These are phyloP conservation scores for Ctenicera cuprea DNA, from an alignment of 2,888 invertebrate genomes.

Conservation along the genomic window DNA sequence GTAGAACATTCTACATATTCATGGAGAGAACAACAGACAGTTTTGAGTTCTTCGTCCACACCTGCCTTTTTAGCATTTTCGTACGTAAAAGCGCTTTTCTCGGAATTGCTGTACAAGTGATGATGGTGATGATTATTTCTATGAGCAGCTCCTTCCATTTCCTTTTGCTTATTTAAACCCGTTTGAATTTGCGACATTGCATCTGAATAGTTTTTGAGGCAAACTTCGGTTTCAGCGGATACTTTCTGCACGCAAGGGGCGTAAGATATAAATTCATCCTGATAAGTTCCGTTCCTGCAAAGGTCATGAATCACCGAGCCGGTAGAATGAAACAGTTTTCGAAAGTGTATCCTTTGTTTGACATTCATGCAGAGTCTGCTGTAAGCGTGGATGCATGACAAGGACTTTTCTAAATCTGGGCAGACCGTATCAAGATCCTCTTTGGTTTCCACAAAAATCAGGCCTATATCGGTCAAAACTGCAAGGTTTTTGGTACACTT, in stretches of 20 bases:
- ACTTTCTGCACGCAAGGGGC: slow-evolving; percentile 86
- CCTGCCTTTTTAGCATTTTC: slow-evolving; percentile 68
- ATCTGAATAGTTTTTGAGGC: slow-evolving; percentile 82
- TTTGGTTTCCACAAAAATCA: slow-evolving; percentile 82
- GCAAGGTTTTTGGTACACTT: slow-evolving; percentile 85
- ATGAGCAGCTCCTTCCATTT: slow-evolving; percentile 53
- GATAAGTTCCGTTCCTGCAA: slow-evolving; percentile 85
- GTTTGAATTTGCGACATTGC: slow-evolving; percentile 78
- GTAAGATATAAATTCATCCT: slow-evolving; percentile 85
- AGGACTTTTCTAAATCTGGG: slow-evolving; percentile 83
- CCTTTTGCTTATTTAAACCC: slow-evolving; percentile 61
- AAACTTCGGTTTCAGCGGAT: slow-evolving; percentile 83
- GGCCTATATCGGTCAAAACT: slow-evolving; percentile 82
- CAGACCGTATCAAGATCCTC: slow-evolving; percentile 86
- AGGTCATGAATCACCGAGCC: slow-evolving; percentile 85
- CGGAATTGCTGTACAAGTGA: slow-evolving; percentile 38
- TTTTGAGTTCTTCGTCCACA: slow-evolving; percentile 71
- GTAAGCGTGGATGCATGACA: slow-evolving; percentile 86
- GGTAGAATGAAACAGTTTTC: slow-evolving; percentile 83
- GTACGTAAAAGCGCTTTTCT: slow-evolving; percentile 50
- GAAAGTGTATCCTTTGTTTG: slow-evolving; percentile 83
- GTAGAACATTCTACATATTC: slow-evolving; percentile 87
- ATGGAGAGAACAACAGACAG: slow-evolving; percentile 81
- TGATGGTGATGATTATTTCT: slow-evolving; percentile 45
- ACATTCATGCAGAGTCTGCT: slow-evolving; percentile 85